A percentile compares a stretch with the other conserved stretches of the same genome.
These are phyloP conservation scores for Drosophila dunni DNA, from an alignment of 1,140 invertebrate genomes.

Conservation along the genomic window DNA sequence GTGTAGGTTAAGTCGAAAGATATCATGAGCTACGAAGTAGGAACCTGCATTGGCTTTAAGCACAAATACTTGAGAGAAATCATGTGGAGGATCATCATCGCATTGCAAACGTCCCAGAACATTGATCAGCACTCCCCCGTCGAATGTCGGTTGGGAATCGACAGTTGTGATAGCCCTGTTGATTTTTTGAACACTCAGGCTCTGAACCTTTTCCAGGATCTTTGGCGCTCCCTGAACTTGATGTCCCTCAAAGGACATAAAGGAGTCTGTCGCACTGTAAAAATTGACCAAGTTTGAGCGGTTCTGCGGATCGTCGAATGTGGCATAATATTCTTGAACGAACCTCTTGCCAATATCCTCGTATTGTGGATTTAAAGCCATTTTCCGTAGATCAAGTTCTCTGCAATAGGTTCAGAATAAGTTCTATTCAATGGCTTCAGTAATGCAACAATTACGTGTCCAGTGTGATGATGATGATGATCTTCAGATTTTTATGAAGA, in stretches of 20 bases:
- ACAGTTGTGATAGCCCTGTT: constrained; percentile 95
- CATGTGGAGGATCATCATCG: constrained; percentile 96
- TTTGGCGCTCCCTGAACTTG: constrained; percentile 95
- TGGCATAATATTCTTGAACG: constrained; percentile 95
- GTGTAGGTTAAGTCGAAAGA: constrained; percentile 96
- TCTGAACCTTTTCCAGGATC: constrained; percentile 96
- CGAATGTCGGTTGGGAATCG: constrained; percentile 97
- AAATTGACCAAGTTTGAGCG: constrained; percentile 92
- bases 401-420: too few species aligned
- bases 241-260: constrained; percentile 97
- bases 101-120: constrained; percentile 96
- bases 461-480: too few species aligned
- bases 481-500: too few species aligned
- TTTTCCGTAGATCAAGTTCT: constrained; percentile 84
- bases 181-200: constrained; percentile 96
- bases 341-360: constrained; percentile 96
- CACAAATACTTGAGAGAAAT: constrained; percentile 95
- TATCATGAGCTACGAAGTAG: constrained; percentile 96
- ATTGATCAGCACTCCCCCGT: constrained; percentile 96
- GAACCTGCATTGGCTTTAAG: constrained; percentile 93
- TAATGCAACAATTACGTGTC: too few species aligned
- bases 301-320: constrained; percentile 94
- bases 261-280: constrained; percentile 92
- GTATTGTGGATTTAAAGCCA: constrained; percentile 95
- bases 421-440: too few species aligned